Evolutionary conservation across 2,797 vertebrate genomes (phyloP).

Genomic region (Eidolon dupreanum): DNA sequence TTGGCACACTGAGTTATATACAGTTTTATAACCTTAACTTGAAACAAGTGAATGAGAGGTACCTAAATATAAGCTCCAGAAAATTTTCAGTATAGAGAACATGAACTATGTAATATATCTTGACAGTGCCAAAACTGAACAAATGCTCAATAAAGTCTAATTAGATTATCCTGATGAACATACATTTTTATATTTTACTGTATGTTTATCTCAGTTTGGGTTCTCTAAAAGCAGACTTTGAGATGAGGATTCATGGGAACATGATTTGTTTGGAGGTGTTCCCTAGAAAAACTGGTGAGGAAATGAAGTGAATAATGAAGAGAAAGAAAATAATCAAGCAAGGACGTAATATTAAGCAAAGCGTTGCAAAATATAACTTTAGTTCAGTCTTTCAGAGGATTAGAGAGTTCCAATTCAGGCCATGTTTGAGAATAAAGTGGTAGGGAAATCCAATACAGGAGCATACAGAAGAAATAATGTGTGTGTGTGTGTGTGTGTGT

Average conservation of each 20-base stretch:
- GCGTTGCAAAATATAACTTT: background rate
- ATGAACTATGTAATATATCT: background rate
- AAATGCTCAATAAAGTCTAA: background rate
- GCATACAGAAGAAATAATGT: background rate
- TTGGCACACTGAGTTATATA: background rate
- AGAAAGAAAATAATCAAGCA: background rate
- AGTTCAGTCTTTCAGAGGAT: background rate
- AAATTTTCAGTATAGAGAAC: background rate
- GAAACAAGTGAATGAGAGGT: background rate
- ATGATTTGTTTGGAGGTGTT: background rate
- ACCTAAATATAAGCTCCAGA: background rate
- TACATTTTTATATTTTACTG: background rate
- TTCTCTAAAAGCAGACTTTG: background rate
- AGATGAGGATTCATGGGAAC: background rate
- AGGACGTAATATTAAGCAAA: background rate
- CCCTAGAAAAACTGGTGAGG: background rate
- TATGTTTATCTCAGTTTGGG: background rate
- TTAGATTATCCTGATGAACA: background rate
- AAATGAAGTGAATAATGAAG: background rate
- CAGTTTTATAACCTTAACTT: constrained; percentile 36
- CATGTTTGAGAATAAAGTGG: background rate
- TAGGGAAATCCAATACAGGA: background rate
- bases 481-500: background rate
- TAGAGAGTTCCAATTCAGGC: background rate
- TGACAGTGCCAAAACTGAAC: background rate